Percentiles rank a stretch among this genome's conserved stretches.
These are phyloP conservation scores for Grammomys dolichurus DNA, from an alignment of 2,113 vertebrate genomes.

Conservation along the genomic window DNA sequence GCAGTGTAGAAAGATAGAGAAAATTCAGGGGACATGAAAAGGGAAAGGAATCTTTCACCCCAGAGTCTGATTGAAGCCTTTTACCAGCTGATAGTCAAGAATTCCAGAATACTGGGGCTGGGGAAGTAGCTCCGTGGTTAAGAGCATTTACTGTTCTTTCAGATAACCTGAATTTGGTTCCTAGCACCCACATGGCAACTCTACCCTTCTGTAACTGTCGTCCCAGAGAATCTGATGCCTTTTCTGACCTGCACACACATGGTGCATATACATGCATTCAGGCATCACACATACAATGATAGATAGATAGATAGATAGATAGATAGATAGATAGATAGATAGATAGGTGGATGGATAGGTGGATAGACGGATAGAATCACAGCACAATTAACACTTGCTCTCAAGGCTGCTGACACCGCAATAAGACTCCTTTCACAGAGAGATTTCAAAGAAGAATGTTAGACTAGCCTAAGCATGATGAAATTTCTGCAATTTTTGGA, in stretches of 20 bases:
- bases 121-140: not conserved
- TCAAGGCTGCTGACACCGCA: not conserved
- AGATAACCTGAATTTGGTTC: not conserved
- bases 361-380: no score
- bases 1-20: not conserved
- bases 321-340: not conserved
- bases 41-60: not conserved
- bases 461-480: not conserved
- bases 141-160: not conserved
- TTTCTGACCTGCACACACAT: not conserved
- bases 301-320: not conserved
- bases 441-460: not conserved
- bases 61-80: not conserved
- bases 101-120: not conserved
- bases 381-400: not conserved
- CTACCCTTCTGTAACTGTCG: not conserved
- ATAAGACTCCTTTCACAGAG: not conserved
- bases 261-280: not conserved
- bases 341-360: no score
- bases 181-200: not conserved
- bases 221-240: not conserved
- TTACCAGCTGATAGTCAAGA: not conserved
- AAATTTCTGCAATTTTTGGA: not conserved
- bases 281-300: not conserved
- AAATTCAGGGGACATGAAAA: not conserved